Percentiles rank a stretch among this genome's conserved stretches.
phyloP scores from a whole-genome alignment of 2,888 invertebrate genomes.

The Caenorhabditis auriculariae region DNA sequence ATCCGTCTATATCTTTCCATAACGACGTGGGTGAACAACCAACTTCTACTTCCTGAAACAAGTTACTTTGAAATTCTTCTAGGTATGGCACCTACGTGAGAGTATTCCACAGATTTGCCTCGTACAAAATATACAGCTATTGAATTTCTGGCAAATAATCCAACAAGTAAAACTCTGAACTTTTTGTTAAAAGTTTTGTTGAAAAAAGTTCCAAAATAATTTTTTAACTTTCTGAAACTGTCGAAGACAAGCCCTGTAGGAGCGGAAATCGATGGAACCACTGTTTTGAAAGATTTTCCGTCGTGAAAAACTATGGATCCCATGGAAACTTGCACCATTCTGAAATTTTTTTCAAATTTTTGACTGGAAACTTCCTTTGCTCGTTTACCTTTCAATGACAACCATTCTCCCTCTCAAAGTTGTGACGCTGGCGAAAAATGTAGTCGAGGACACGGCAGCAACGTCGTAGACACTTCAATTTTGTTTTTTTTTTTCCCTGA shows the following conservation, averaged over 20 bases:
- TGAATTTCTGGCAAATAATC: conserved; percentile 9
- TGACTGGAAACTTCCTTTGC: too few relatives aligned
- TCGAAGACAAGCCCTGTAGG: conserved; percentile 20
- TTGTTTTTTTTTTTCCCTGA: too few relatives aligned
- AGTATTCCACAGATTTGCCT: too few relatives aligned
- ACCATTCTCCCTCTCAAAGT: too few relatives aligned
- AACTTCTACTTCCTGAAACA: conserved; percentile 3
- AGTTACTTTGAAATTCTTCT: too few relatives aligned
- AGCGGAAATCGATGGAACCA: conserved; percentile 2
- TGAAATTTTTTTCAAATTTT: background rate
- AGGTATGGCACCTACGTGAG: too few relatives aligned
- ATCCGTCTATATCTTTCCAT: conserved; percentile 29
- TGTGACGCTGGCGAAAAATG: background rate
- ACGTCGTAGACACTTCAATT: background rate
- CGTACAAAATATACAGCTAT: conserved; percentile 1
- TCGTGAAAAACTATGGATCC: conserved; percentile 3
- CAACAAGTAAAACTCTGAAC: conserved; percentile 11
- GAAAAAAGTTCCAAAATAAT: background rate
- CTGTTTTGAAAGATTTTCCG: background rate
- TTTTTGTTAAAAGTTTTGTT: background rate
- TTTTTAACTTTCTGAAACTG: conserved; percentile 10
- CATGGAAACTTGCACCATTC: conserved; percentile 8
- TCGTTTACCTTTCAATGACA: background rate
- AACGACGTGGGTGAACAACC: conserved; percentile 21
- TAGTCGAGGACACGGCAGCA: background rate